Percentiles rank a stretch among this genome's conserved stretches.
Conservation (phyloP, 2,113 vertebrate genomes). For the Oncorhynchus keta region DNA sequence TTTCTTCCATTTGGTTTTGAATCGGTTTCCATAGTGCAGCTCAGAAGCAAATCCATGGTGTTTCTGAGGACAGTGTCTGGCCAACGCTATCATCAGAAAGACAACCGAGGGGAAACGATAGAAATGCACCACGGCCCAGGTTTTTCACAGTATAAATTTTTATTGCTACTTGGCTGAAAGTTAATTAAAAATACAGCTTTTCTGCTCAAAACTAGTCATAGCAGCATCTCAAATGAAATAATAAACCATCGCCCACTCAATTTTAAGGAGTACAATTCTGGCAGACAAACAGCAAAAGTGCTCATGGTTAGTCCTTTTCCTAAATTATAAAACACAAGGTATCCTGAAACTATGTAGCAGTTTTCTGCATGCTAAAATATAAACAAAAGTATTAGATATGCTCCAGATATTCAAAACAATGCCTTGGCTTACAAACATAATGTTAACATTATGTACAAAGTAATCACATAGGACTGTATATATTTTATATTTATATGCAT, state of each 20-base stretch:
- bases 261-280: constrained; percentile 53
- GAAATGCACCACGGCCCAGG: not conserved
- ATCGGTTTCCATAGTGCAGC: no score
- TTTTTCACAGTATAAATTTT: constrained; percentile 80
- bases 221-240: constrained; percentile 76
- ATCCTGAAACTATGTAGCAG: constrained; percentile 51
- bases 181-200: constrained; percentile 77
- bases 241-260: constrained; percentile 36
- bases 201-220: constrained; percentile 77
- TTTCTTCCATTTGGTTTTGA: no score
- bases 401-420: constrained; percentile 72
- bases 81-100: no score
- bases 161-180: constrained; percentile 85
- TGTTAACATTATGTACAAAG: constrained; percentile 70
- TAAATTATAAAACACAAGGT: constrained; percentile 49
- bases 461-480: constrained; percentile 56
- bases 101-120: not conserved
- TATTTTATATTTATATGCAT: constrained; percentile 56
- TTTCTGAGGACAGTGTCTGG: no score
- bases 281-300: constrained; percentile 67
- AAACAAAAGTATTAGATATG: constrained; percentile 67
- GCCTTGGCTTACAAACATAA: constrained; percentile 66
- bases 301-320: constrained; percentile 54
- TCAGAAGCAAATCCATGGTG: no score
- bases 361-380: constrained; percentile 71